phyloP scores from a whole-genome alignment of 2,888 invertebrate genomes.

The Chironomus riparius region DNA sequence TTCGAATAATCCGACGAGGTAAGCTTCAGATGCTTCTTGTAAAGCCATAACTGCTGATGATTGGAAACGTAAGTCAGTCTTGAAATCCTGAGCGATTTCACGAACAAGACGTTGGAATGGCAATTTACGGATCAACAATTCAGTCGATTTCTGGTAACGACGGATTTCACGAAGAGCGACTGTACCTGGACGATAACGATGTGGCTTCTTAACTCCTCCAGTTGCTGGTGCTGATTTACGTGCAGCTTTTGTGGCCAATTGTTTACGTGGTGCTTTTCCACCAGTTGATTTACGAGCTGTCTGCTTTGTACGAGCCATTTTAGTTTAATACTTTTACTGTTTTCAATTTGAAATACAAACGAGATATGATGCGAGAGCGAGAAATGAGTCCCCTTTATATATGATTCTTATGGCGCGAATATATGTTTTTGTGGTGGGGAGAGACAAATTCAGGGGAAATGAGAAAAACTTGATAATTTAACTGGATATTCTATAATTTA shows the following conservation, averaged over 20 bases:
- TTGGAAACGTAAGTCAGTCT: slow-evolving; percentile 92
- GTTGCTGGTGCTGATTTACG: slow-evolving; percentile 92
- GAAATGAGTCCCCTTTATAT: too few species aligned
- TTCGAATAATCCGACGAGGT: slow-evolving; percentile 90
- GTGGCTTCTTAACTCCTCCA: slow-evolving; percentile 93
- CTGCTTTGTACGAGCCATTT: slow-evolving; percentile 96
- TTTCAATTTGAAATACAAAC: not conserved
- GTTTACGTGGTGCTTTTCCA: slow-evolving; percentile 80
- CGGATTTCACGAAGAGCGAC: slow-evolving; percentile 95
- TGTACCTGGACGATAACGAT: slow-evolving; percentile 94
- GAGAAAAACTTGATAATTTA: too few species aligned
- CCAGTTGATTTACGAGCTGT: slow-evolving; percentile 95
- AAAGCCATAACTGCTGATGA: slow-evolving; percentile 89
- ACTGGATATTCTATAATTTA: too few species aligned
- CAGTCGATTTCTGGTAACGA: slow-evolving; percentile 93
- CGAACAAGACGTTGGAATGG: slow-evolving; percentile 93
- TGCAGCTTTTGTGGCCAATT: slow-evolving; percentile 59
- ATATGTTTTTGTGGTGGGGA: too few species aligned
- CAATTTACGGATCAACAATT: slow-evolving; percentile 88
- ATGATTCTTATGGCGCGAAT: too few species aligned
- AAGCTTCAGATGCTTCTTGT: slow-evolving; percentile 84
- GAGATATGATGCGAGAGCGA: not conserved
- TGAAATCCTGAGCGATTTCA: slow-evolving; percentile 97
- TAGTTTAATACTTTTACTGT: slow-evolving; percentile 32
- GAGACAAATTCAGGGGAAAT: too few species aligned